These are phyloP conservation scores for Montipora sp. DNA, from an alignment of 64 coral and sea anemone species.

Conservation along the genomic window DNA sequence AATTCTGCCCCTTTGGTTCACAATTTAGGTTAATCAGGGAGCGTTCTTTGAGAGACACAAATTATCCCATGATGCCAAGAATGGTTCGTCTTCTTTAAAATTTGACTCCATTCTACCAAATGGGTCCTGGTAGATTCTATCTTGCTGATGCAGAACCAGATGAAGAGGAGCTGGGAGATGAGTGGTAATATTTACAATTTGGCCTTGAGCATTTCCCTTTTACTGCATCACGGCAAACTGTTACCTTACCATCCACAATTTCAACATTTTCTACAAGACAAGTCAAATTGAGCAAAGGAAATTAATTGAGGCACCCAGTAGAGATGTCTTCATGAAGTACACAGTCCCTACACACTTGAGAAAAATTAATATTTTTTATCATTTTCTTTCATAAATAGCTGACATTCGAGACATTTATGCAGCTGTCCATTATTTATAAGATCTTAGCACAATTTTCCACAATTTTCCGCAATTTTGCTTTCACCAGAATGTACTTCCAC, in stretches of 20 bases:
- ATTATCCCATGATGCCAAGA: constrained; percentile 10
- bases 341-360: no score
- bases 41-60: no score
- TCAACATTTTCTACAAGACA: constrained; percentile 92
- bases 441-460: no score
- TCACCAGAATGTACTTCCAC: no score
- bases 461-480: no score
- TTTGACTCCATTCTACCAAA: not conserved
- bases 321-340: no score
- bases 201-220: constrained; percentile 96
- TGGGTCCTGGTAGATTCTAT: not conserved
- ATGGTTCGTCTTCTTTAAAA: not conserved
- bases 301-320: not conserved
- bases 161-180: constrained; percentile 21
- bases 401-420: no score
- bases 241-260: constrained; percentile 93
- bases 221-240: constrained; percentile 91
- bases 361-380: no score
- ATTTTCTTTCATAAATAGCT: no score
- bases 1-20: no score
- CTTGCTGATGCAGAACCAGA: not conserved
- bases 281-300: constrained; percentile 3
- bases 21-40: no score
- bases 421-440: no score
- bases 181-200: constrained; percentile 98